Evolutionary conservation across 2,113 vertebrate species (phyloP), one percentile per base, ranked within the genome.

Genomic region (Pelmatolapia mariae): DNA sequence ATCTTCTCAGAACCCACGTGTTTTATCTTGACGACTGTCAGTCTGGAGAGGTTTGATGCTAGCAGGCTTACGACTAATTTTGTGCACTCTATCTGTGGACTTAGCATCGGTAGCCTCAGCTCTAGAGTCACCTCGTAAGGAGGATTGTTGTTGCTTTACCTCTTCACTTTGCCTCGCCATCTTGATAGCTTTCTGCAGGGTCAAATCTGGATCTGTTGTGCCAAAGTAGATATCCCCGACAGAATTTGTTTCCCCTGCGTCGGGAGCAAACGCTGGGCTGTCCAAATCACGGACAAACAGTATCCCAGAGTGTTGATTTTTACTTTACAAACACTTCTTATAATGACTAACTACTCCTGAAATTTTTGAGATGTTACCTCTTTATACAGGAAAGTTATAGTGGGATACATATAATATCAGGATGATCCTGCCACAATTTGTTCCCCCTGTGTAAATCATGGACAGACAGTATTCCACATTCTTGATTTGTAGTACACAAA

Each of bases 221-320:
- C n/a, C 53, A 54, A 54, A 24, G 53, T 24, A 24, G 53, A 10
- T 24, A 54, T 54, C 53, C n/a, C 53, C 0, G 0, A 56, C 53
- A 26, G 2, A 56, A 56, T 56, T 56, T 56, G 22, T 56, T 56
- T 56, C 11, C 54, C 54, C 54, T 26, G 53, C 1, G 2, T 13
- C 2, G 2, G 6, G 11, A 24, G 53, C 22, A 16, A 1, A 29
- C 5, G 13, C 56, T 0, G 56, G 24, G 56, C 56, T 59, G 56
- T 59, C 56, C 56, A 29, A 59, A 57, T 57, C 7, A 57, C 5
- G 24, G 56, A 57, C 56, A 57, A 57, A 57, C 13, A 5, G 24
- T 0, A 57, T 57, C 56, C 56, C 56, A 29, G 56, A 59, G 56
- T 59, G 56, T 59, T 59, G 5, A 59, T 59, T 16, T 59, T 59